A percentile compares a stretch with the other conserved stretches of the same genome.
These are phyloP conservation scores for Theropithecus gelada DNA, from an alignment of 2,113 vertebrate species.

Conservation along the genomic window DNA sequence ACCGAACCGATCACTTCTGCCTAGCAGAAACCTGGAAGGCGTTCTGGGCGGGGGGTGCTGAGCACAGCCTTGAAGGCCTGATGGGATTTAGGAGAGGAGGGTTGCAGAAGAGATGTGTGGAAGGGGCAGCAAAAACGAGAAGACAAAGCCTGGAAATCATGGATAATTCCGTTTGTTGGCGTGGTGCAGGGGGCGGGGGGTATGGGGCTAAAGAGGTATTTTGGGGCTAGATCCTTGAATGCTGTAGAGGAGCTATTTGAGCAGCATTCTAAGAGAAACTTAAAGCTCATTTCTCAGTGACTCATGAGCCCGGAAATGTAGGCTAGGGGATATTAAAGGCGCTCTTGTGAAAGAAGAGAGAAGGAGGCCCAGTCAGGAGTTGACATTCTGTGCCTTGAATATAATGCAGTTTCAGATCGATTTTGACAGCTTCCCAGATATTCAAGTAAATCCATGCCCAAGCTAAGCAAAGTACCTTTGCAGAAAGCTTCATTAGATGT, in stretches of 20 bases:
- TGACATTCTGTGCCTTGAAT: not conserved
- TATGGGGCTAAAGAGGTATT: not conserved
- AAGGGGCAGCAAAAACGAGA: not conserved
- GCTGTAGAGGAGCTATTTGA: constrained; percentile 4
- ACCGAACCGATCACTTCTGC: constrained; percentile 2
- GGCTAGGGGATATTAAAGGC: constrained; percentile 30
- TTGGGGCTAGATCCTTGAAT: not conserved
- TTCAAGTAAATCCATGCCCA: not conserved
- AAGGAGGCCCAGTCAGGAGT: constrained; percentile 24
- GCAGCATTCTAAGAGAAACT: constrained; percentile 30
- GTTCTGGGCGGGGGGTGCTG: constrained; percentile 35
- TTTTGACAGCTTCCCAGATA: constrained; percentile 56
- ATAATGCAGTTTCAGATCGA: not conserved
- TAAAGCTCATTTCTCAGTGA: constrained; percentile 49
- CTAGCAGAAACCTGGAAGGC: constrained; percentile 29
- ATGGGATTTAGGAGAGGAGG: not conserved
- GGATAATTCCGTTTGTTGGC: not conserved
- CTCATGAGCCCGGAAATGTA: constrained; percentile 69
- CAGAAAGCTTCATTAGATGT: not conserved
- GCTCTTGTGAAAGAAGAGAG: not conserved
- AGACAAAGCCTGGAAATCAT: not conserved
- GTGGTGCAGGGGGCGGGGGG: not conserved
- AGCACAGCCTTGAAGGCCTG: not conserved
- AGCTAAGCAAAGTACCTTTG: not conserved
- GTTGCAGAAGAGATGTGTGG: not conserved